These are phyloP conservation scores for Clarias gariepinus DNA, from an alignment of 2,113 vertebrate species.

Conservation along the genomic window DNA sequence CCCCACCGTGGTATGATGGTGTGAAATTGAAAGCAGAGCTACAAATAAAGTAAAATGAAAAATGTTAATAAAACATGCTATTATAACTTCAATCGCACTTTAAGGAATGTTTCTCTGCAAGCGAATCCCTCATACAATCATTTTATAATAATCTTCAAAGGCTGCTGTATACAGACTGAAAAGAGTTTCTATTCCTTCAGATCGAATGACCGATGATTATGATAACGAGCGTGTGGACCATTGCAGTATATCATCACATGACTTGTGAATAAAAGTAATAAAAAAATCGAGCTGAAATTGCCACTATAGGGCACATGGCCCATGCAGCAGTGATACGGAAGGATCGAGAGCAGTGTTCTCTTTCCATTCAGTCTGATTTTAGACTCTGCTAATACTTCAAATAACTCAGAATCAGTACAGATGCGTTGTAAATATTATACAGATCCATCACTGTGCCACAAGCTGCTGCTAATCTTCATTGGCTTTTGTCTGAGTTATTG, in stretches of 20 bases:
- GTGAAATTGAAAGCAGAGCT: neutral
- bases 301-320: neutral
- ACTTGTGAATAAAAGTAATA: neutral
- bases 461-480: constrained; percentile 19
- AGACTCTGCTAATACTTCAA: neutral
- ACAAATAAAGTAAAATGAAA: neutral
- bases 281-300: neutral
- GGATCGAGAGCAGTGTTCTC: neutral
- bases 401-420: neutral
- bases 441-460: constrained; percentile 7
- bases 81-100: neutral
- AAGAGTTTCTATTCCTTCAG: neutral
- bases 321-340: neutral
- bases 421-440: neutral
- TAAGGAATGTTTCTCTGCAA: neutral
- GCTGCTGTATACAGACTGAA: neutral
- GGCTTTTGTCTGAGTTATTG: neutral
- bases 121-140: neutral
- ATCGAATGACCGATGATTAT: neutral
- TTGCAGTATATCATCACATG: neutral
- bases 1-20: neutral
- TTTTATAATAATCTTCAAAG: neutral
- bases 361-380: neutral
- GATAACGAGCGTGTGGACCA: neutral
- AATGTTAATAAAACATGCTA: neutral